A percentile compares a stretch with the other conserved stretches of the same genome.
phyloP scores from a whole-genome alignment of 2,797 vertebrate genomes.

The Pipistrellus kuhlii region DNA sequence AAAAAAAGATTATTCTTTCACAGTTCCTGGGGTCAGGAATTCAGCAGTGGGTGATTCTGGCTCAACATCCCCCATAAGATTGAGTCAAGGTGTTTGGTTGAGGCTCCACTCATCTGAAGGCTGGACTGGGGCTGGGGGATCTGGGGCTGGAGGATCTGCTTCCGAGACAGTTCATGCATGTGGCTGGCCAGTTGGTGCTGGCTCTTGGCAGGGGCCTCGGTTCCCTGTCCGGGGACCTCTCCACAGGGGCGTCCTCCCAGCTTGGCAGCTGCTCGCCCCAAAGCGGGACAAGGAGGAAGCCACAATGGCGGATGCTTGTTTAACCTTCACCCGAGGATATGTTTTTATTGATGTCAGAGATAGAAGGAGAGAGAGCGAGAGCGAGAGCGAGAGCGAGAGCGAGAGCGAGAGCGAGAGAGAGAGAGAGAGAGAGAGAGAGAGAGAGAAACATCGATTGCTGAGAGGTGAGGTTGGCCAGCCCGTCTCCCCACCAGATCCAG shows the following conservation, averaged over 20 bases:
- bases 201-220: neutral
- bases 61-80: neutral
- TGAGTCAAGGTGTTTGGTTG: neutral
- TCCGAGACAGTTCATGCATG: fast-evolving
- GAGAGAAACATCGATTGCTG: too few relatives aligned
- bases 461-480: neutral
- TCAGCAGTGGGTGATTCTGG: neutral
- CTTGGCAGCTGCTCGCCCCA: neutral
- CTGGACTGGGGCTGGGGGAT: neutral
- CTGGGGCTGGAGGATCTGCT: neutral
- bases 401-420: neutral
- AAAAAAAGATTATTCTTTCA: neutral
- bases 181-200: neutral
- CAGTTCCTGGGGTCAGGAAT: neutral
- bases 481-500: neutral
- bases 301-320: neutral
- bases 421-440: neutral
- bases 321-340: neutral
- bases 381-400: neutral
- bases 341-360: neutral
- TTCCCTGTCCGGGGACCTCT: neutral
- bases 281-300: neutral
- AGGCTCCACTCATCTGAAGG: neutral
- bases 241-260: neutral
- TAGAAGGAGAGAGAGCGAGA: neutral